Evolutionary conservation across 1,140 invertebrate genomes (phyloP).

Genomic region (Drosophila kepulauana): DNA sequence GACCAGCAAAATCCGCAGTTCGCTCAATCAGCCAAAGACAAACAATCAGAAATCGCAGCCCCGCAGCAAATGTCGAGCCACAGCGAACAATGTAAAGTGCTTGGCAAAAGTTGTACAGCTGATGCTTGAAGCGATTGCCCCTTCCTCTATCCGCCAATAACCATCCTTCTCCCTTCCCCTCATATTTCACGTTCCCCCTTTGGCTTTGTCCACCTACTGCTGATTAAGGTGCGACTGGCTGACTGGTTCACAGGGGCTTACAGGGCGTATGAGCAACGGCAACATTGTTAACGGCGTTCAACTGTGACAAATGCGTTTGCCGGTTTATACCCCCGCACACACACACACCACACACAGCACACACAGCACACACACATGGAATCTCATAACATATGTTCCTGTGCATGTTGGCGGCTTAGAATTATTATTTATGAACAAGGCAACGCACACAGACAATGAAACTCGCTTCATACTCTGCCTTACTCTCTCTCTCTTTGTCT

Average conservation of each 20-base stretch:
- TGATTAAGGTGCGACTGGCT: conserved; percentile 70
- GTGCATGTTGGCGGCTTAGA: conserved; percentile 73
- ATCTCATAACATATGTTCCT: conserved; percentile 67
- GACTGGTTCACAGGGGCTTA: conserved; percentile 7
- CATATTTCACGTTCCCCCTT: neutral
- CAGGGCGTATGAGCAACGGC: conserved; percentile 43
- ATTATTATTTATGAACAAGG: conserved; percentile 78
- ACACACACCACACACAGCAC: conserved; percentile 40
- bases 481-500: neutral
- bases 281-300: conserved; percentile 77
- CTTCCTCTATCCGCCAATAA: neutral
- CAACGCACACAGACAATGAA: conserved; percentile 73
- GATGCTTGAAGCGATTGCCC: conserved; percentile 5
- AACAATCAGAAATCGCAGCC: conserved; percentile 58
- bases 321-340: conserved; percentile 55
- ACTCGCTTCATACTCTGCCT: conserved; percentile 11
- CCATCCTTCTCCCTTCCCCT: neutral
- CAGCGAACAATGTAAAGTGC: conserved; percentile 37
- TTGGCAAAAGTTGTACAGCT: conserved; percentile 32
- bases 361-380: conserved; percentile 13
- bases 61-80: conserved; percentile 9
- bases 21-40: conserved; percentile 71
- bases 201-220: conserved; percentile 56
- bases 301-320: conserved; percentile 80
- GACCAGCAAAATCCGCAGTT: conserved; percentile 26